Percentiles rank a stretch among this genome's conserved stretches.
These are phyloP conservation scores for Phodopus roborovskii DNA, from an alignment of 2,113 vertebrate genomes.

Conservation along the genomic window DNA sequence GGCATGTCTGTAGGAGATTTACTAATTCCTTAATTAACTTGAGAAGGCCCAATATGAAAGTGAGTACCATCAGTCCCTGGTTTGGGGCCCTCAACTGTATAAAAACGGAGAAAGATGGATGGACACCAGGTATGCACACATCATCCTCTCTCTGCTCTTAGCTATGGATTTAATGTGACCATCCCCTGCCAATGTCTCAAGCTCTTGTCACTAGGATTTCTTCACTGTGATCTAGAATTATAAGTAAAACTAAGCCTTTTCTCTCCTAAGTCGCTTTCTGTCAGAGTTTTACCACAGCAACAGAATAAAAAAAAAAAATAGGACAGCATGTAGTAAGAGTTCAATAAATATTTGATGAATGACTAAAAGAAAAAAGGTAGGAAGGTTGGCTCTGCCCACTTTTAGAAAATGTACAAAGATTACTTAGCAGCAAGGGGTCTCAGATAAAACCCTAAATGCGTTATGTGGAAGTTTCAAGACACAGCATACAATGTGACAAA, in stretches of 20 bases:
- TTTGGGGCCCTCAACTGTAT: not conserved
- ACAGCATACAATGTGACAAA: too few species aligned
- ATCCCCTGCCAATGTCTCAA: not conserved
- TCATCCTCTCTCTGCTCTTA: not conserved
- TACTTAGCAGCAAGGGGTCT: not conserved
- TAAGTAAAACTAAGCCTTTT: not conserved
- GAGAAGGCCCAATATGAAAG: not conserved
- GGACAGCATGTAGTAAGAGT: not conserved
- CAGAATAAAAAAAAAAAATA: not conserved
- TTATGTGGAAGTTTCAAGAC: not conserved
- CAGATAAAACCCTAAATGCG: not conserved
- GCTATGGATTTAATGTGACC: not conserved
- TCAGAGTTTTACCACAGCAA: not conserved
- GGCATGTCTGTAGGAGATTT: not conserved
- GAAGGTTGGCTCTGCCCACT: not conserved
- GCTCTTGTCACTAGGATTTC: too few species aligned
- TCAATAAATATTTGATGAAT: constrained; percentile 14
- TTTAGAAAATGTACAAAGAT: not conserved
- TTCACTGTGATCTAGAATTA: not conserved
- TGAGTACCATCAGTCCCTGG: too few species aligned
- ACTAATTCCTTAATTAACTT: not conserved
- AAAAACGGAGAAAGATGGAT: too few species aligned
- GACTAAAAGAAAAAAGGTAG: not conserved
- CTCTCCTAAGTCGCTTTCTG: not conserved
- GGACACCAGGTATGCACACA: not conserved